Base-by-base conservation (phyloP, 2,797 vertebrate genomes). In the Zalophus californianus region DNA sequence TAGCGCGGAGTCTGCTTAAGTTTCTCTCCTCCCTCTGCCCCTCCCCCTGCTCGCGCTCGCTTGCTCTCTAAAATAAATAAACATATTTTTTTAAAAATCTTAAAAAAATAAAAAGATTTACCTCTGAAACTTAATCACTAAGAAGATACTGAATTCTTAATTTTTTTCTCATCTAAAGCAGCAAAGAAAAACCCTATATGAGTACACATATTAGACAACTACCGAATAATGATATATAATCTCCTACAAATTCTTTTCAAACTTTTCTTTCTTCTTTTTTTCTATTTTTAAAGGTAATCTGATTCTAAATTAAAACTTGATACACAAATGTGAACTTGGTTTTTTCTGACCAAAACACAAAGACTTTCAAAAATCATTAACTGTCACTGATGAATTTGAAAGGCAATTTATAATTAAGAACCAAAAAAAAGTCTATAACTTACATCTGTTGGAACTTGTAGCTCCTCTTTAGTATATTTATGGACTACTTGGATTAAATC, bases 361-460 rank as follows among this genome's bases (percentile, higher is more conserved):
- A 77, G 56, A 64, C 83, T 86, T 92, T 86, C 29, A 83, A 78
- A 96, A 92, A 41, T 52, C 85, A 6, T 68, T 44, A 60, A 83
- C 3, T 85, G 12, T n/a, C 92, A 66, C 12, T 75, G 64, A 82
- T 72, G 44, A 83, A 70, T 80, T n/a, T 23, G 15, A 41, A 78
- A 54, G 91, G 52, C 35, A 85, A 89, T 70, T 98, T 97, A 85
- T 98, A 97, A 94, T 4, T 56, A 41, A 96, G 56, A 94, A 85
- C 95, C 14, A 15, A 75, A 72, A 44, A 44, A 77, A 88, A 14
- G 72, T 78, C 1, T 2, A 73, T 90, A 75, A 98, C 99, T 98
- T 99, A 99, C 99, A 98, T 99, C 99, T 97, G 99, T 97, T 96
- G 98, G 98, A 95, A 99, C 68, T 97, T 99, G 99, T 97, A 99